Evolutionary conservation across 2,797 vertebrate species (phyloP).

Genomic region (Pangasius djambal): DNA sequence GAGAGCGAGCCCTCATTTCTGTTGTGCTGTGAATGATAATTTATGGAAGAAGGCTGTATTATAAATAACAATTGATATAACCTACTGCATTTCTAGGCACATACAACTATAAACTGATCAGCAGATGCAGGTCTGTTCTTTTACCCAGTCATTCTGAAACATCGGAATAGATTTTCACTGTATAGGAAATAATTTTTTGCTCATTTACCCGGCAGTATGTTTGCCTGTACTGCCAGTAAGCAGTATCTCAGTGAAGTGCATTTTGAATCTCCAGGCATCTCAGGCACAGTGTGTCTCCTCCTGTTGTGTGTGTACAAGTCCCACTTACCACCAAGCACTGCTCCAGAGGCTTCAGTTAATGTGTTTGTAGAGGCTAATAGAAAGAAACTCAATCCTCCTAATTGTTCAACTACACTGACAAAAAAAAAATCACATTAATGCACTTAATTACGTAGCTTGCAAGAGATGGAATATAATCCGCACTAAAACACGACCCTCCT

Average conservation of each 20-base stretch:
- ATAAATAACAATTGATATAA: background rate
- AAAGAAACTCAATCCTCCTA: constrained; percentile 98
- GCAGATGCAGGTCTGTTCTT: background rate
- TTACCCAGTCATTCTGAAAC: background rate
- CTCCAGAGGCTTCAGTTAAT: constrained; percentile 92
- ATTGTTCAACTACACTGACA: constrained; percentile 93
- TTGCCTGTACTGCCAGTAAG: background rate
- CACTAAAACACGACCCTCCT: constrained; percentile 60
- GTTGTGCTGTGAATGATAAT: background rate
- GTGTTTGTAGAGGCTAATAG: constrained; percentile 98
- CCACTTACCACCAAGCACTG: constrained; percentile 79
- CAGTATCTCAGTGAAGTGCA: background rate
- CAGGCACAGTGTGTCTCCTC: background rate
- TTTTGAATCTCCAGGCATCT: background rate
- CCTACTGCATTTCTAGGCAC: background rate
- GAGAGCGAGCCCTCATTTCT: background rate
- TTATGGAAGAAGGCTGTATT: background rate
- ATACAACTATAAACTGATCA: background rate
- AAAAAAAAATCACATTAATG: constrained; percentile 96
- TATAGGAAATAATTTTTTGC: background rate
- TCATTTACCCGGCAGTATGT: background rate
- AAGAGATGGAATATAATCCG: constrained; percentile 90
- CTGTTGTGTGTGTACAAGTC: constrained; percentile 70
- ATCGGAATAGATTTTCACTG: background rate
- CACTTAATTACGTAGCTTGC: constrained; percentile 93